Conservation (phyloP, 2,797 vertebrate species). For the Chelon auratus region DNA sequence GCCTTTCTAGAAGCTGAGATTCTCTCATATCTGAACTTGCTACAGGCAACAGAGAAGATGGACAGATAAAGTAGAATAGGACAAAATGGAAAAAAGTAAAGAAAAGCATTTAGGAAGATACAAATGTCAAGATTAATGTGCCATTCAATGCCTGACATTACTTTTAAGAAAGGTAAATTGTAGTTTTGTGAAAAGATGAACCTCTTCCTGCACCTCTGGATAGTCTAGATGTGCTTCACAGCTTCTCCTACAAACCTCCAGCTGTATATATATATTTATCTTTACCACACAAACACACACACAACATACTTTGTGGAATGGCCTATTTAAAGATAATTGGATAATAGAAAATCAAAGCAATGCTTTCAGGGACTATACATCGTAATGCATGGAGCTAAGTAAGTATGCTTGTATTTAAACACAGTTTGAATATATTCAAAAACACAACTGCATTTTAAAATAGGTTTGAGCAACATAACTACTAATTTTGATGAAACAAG, state of each 20-base stretch:
- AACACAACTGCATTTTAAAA: background rate
- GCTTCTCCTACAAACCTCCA: slow-evolving; percentile 13
- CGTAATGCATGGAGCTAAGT: background rate
- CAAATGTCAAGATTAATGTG: slow-evolving; percentile 44
- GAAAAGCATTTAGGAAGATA: slow-evolving; percentile 18
- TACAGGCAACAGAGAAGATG: slow-evolving; percentile 21
- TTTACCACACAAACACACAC: slow-evolving; percentile 1
- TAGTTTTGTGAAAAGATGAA: slow-evolving; percentile 53
- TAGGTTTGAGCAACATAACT: background rate
- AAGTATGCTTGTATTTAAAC: background rate
- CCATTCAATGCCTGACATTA: slow-evolving; percentile 18
- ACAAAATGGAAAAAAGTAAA: background rate
- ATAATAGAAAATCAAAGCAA: slow-evolving; percentile 4
- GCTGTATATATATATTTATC: background rate
- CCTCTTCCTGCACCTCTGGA: slow-evolving; percentile 35
- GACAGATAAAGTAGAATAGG: slow-evolving; percentile 23
- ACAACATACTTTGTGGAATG: background rate
- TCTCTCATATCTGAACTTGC: slow-evolving; percentile 24
- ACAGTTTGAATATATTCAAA: background rate
- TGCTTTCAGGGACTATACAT: background rate
- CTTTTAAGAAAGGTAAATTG: slow-evolving; percentile 54
- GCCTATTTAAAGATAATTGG: slow-evolving; percentile 9
- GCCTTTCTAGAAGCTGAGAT: slow-evolving; percentile 34
- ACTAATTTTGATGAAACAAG: background rate
- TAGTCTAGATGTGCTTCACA: slow-evolving; percentile 7